Evolutionary conservation across 1,140 invertebrate genomes (phyloP).

Genomic region (Capitella teleta): DNA sequence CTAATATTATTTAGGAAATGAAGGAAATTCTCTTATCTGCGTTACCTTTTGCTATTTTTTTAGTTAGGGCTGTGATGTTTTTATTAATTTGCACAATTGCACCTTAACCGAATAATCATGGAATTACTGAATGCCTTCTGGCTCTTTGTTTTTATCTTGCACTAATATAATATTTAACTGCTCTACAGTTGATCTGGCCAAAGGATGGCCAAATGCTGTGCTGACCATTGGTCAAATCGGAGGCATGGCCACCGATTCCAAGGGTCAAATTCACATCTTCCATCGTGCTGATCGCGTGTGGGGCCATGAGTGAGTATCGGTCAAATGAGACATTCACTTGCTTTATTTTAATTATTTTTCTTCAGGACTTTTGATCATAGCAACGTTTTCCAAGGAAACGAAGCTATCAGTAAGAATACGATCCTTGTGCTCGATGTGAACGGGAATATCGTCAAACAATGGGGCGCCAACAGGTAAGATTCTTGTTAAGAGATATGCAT

Average conservation of each 20-base stretch:
- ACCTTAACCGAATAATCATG: too few species aligned
- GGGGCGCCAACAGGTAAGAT: slow-evolving; percentile 7
- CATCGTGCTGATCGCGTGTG: slow-evolving; percentile 71
- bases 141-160: too few species aligned
- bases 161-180: too few species aligned
- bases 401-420: neutral
- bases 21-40: too few species aligned
- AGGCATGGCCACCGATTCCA: slow-evolving; percentile 67
- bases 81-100: too few species aligned
- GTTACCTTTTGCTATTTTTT: too few species aligned
- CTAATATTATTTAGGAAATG: too few species aligned
- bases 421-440: neutral
- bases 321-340: neutral
- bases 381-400: neutral
- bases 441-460: slow-evolving; percentile 2
- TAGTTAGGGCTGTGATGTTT: too few species aligned
- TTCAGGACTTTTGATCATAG: slow-evolving; percentile 5
- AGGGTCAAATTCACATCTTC: slow-evolving; percentile 74
- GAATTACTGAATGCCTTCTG: too few species aligned
- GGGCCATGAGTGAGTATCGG: slow-evolving; percentile 58
- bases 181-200: too few species aligned
- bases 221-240: slow-evolving; percentile 69
- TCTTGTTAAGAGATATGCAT: too few species aligned
- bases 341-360: neutral
- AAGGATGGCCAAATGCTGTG: too few species aligned